A percentile compares a stretch with the other conserved stretches of the same genome.
These are phyloP conservation scores for Thunnus maccoyii DNA, from an alignment of 2,113 vertebrate species.

Conservation along the genomic window DNA sequence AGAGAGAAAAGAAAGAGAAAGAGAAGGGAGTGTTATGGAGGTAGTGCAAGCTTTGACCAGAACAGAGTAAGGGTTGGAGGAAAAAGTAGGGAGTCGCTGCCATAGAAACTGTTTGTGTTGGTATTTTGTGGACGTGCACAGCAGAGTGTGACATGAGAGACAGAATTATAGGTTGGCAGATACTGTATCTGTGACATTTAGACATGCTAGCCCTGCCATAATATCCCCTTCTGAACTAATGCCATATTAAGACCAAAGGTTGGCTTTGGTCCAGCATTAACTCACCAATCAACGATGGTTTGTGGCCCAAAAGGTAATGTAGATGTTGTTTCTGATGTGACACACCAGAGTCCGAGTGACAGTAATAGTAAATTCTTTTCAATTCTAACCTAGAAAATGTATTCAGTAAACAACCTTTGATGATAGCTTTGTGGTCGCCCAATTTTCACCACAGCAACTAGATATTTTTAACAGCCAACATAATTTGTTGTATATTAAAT, in stretches of 20 bases:
- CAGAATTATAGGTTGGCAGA: slow-evolving; percentile 49
- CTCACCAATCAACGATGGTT: slow-evolving; percentile 24
- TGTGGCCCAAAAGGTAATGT: background rate
- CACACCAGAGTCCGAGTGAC: background rate
- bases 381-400: background rate
- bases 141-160: slow-evolving; percentile 43
- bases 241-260: slow-evolving; percentile 27
- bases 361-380: background rate
- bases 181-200: slow-evolving; percentile 67
- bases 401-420: background rate
- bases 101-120: slow-evolving; percentile 50
- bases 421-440: background rate
- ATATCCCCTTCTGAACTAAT: slow-evolving; percentile 26
- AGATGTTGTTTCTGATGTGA: background rate
- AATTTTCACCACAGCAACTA: background rate
- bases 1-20: background rate
- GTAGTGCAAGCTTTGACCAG: slow-evolving; percentile 2
- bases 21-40: background rate
- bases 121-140: slow-evolving; percentile 54
- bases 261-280: slow-evolving; percentile 31
- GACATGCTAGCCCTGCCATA: slow-evolving; percentile 35
- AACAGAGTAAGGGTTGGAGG: slow-evolving; percentile 19
- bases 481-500: too few species aligned
- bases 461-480: too few species aligned
- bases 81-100: slow-evolving; percentile 30